These are phyloP conservation scores for Vireo griseus DNA, from an alignment of 2,797 vertebrate genomes.

Conservation along the genomic window DNA sequence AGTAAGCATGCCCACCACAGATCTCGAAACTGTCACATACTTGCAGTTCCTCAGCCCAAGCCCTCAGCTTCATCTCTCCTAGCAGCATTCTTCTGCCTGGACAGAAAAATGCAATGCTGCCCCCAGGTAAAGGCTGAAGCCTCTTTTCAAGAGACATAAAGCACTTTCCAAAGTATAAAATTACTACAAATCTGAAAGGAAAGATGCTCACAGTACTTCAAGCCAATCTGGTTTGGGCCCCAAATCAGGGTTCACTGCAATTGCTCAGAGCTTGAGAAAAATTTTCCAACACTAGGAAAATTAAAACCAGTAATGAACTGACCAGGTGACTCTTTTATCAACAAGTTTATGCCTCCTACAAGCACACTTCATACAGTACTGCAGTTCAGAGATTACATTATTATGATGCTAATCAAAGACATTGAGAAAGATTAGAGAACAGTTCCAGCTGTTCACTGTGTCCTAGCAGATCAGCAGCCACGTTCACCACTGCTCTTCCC, in stretches of 20 bases:
- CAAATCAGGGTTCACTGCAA: not conserved
- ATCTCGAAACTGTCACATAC: not conserved
- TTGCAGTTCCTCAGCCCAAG: not conserved
- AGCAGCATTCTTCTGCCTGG: not conserved
- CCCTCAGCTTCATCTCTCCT: not conserved
- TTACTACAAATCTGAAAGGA: not conserved
- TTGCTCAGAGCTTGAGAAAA: not conserved
- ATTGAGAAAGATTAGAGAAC: not conserved
- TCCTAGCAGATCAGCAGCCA: conserved; percentile 50
- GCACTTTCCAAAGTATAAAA: not conserved
- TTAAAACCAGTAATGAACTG: not conserved
- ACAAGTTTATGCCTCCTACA: not conserved
- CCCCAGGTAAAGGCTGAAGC: not conserved
- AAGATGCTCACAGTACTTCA: not conserved
- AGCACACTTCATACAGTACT: not conserved
- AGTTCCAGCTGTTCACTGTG: conserved; percentile 71
- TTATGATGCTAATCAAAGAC: not conserved
- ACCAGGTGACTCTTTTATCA: not conserved
- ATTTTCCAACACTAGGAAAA: not conserved
- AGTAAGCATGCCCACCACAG: not conserved
- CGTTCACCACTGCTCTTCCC: conserved; percentile 32
- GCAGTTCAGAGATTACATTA: not conserved
- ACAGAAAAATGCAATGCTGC: not conserved
- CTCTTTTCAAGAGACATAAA: not conserved
- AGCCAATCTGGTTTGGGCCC: not conserved